Percentiles rank a stretch among this genome's conserved stretches.
These are phyloP conservation scores for Orius insidiosus DNA, from an alignment of 1,140 invertebrate genomes.

Conservation along the genomic window DNA sequence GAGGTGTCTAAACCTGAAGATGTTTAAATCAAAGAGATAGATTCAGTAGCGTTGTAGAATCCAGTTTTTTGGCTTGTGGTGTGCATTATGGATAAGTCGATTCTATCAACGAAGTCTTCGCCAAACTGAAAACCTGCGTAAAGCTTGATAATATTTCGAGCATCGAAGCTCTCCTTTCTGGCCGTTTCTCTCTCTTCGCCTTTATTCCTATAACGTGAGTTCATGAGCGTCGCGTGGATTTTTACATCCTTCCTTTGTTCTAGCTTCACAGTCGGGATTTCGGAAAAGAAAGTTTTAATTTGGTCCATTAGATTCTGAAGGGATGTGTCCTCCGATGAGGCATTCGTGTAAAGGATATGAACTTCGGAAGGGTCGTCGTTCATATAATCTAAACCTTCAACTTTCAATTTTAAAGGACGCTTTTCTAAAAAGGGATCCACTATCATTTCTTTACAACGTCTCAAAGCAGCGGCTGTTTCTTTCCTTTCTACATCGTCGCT, in stretches of 20 bases:
- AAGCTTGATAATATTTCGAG: no score
- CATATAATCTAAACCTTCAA: slow-evolving; percentile 63
- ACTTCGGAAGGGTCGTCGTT: slow-evolving; percentile 63
- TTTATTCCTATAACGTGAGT: slow-evolving; percentile 37
- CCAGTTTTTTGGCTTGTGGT: no score
- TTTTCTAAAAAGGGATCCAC: slow-evolving; percentile 31
- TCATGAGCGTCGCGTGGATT: slow-evolving; percentile 61
- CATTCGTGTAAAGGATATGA: slow-evolving; percentile 51
- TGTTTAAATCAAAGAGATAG: no score
- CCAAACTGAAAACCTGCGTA: no score
- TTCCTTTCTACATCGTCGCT: slow-evolving; percentile 46
- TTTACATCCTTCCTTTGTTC: slow-evolving; percentile 37
- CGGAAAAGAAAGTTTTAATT: slow-evolving; percentile 34
- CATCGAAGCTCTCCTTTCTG: slow-evolving; percentile 40
- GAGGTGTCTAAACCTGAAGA: no score
- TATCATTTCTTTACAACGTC: slow-evolving; percentile 30
- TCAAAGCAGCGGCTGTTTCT: slow-evolving; percentile 32
- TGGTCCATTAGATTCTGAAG: slow-evolving; percentile 43
- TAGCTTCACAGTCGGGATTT: slow-evolving; percentile 11
- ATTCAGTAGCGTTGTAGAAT: no score
- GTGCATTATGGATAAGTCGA: no score
- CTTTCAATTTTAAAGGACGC: slow-evolving; percentile 28
- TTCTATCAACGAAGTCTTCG: no score
- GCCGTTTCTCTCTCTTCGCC: slow-evolving; percentile 22
- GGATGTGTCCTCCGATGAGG: slow-evolving; percentile 29